Conservation (phyloP, 2,113 vertebrate genomes). For the Emydura subglobosa region DNA sequence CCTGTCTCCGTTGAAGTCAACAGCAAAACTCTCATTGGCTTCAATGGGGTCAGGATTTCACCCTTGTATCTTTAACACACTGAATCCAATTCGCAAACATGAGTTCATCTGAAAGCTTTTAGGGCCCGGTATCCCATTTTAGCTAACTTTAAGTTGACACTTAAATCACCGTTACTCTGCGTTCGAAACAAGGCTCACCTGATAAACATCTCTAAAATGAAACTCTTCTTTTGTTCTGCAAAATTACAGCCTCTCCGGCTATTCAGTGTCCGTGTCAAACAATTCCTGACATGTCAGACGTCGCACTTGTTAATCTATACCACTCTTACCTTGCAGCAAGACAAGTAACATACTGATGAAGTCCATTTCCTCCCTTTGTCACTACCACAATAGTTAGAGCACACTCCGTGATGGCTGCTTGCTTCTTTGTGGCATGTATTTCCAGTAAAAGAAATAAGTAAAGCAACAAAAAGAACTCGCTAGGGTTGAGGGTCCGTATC, state of each 20-base stretch:
- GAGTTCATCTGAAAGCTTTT: not conserved
- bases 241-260: not conserved
- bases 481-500: not conserved
- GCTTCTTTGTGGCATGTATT: not conserved
- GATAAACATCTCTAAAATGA: not conserved
- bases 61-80: not conserved
- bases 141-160: not conserved
- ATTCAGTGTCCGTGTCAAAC: not conserved
- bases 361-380: not conserved
- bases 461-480: not conserved
- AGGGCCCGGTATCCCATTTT: not conserved
- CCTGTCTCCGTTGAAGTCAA: not conserved
- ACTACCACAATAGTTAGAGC: not conserved
- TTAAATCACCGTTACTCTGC: not conserved
- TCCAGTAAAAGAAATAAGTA: not conserved
- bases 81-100: not conserved
- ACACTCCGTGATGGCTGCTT: not conserved
- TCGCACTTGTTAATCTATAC: not conserved
- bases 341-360: not conserved
- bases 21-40: not conserved
- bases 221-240: not conserved
- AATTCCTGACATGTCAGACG: not conserved
- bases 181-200: not conserved
- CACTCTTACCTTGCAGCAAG: not conserved
- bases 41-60: not conserved